Evolutionary conservation across 1,140 invertebrate species (phyloP), one percentile per base, ranked within the genome.

Genomic region (Cardiocondyla obscurior): DNA sequence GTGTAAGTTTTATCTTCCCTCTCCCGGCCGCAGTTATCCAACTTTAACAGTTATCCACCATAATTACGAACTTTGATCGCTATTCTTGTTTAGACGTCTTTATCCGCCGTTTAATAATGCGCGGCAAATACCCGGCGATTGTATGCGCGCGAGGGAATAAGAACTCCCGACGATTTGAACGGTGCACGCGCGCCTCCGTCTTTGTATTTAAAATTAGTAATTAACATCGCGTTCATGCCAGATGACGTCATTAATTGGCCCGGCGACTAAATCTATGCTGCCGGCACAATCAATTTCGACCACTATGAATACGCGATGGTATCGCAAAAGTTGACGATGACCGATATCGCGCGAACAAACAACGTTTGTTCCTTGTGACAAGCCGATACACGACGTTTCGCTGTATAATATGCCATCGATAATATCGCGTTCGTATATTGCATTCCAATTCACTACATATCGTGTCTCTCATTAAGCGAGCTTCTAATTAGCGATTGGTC

Each of bases 401-500:
- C 42, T 49, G 10, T 77, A n/a, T n/a, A 62, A 76, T 39, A 39
- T 53, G 62, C 46, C 16, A 12, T 12, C 22, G 62, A 79, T 67
- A 67, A 30, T 53, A 79, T 79, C 74, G 14, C 16, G 42, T 39
- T 49, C 44, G 55, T 62, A 36, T 39, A 65, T 77, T 36, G 33
- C 62, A 42, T 67, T 67, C 46, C 46, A 67, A 67, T 53, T 77
- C 46, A 16, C 60, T 65, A 65, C 12, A 64, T 77, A 77, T 67
- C 33, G 33, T 49, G 3, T 30, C 62, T 79, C 46, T 79, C 74
- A 55, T 79, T 79, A 79, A 79, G 33, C 62, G 62, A 14, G 22
- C 49, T 79, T 55, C 74, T 79, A 79, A 79, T 79, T 79, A 79
- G 74, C 74, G 33, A 67, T 77, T 39, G 60, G 62, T n/a, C 33